Conservation (phyloP, 2,888 invertebrate genomes). For the Melinaea marsaeus region DNA sequence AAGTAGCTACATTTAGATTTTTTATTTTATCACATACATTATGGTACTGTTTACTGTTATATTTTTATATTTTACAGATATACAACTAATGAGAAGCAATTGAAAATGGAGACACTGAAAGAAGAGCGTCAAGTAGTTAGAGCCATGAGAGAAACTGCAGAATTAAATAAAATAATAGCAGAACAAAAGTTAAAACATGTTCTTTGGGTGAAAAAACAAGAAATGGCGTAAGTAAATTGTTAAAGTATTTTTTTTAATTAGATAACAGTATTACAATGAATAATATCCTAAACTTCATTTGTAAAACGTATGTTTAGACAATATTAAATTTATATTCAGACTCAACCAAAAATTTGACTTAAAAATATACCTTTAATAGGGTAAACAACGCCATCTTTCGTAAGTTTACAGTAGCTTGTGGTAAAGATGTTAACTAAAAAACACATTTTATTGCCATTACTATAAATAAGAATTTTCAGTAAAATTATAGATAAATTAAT, state of each 20-base stretch:
- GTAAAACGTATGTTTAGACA: background rate
- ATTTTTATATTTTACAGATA: conserved; percentile 38
- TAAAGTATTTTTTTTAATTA: background rate
- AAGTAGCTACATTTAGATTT: conserved; percentile 41
- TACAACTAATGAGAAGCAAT: conserved; percentile 52
- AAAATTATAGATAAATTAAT: background rate
- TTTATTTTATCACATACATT: conserved; percentile 8
- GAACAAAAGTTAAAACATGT: conserved; percentile 77
- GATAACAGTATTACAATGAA: background rate
- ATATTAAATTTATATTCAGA: no score
- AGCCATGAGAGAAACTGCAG: conserved; percentile 78
- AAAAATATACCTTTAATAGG: background rate
- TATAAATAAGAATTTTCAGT: background rate
- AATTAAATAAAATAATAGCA: conserved; percentile 79
- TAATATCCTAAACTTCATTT: background rate
- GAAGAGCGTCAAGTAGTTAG: conserved; percentile 64
- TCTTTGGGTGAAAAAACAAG: conserved; percentile 65
- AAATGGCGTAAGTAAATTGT: conserved; percentile 55
- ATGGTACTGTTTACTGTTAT: no score
- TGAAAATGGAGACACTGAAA: conserved; percentile 64
- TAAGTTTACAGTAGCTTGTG: background rate
- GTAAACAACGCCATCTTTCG: conserved; percentile 10
- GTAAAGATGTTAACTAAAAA: no score
- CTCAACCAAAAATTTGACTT: background rate
- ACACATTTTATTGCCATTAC: background rate